Evolutionary conservation across 2,113 vertebrate genomes (phyloP).

Genomic region (Austrofundulus limnaeus): DNA sequence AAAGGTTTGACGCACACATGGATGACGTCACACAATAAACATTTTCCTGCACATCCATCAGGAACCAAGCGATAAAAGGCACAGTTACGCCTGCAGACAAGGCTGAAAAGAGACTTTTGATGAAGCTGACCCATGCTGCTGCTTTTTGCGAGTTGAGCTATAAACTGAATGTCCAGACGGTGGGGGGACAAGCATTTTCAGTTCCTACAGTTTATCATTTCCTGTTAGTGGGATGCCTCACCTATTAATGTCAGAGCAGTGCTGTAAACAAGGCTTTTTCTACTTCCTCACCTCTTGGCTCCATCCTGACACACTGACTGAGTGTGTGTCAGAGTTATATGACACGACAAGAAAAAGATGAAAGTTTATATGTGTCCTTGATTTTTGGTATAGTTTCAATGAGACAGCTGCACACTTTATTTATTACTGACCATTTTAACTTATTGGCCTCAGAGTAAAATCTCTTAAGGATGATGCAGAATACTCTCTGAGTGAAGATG

Average conservation of each 20-base stretch:
- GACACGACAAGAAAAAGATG: constrained; percentile 1
- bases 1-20: constrained; percentile 60
- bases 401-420: background rate
- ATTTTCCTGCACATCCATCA: constrained; percentile 51
- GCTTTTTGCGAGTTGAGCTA: constrained; percentile 11
- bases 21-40: constrained; percentile 59
- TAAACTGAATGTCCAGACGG: background rate
- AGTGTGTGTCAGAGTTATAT: background rate
- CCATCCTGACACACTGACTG: background rate
- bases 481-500: background rate
- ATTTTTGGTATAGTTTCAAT: background rate
- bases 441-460: background rate
- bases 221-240: background rate
- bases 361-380: background rate
- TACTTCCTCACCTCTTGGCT: constrained; percentile 5
- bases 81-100: constrained; percentile 34
- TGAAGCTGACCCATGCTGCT: constrained; percentile 2
- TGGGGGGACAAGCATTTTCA: background rate
- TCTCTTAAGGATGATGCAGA: background rate
- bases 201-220: constrained; percentile 7
- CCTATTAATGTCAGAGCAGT: constrained; percentile 1
- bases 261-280: constrained; percentile 6
- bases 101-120: constrained; percentile 27
- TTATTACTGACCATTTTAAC: background rate
- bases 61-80: constrained; percentile 34